Evolutionary conservation across 2,888 invertebrate species (phyloP).

Genomic region (Rhagonycha fulva): DNA sequence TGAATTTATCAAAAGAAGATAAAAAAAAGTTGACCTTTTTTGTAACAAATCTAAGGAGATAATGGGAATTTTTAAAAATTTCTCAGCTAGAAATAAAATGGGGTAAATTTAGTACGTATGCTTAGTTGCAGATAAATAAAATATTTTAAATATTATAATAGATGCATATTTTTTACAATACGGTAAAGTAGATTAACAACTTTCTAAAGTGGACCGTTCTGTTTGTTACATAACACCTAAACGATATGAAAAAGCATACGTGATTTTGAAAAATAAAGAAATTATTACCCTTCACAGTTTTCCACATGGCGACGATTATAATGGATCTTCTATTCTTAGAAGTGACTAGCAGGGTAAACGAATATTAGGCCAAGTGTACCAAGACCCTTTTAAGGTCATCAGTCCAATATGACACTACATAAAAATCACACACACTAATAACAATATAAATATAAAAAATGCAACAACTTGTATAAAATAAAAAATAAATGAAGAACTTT

Average conservation of each 20-base stretch:
- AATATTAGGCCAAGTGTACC: slow-evolving; percentile 33
- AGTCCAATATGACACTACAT: slow-evolving; percentile 16
- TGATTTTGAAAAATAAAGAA: slow-evolving; percentile 22
- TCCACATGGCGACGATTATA: slow-evolving; percentile 41
- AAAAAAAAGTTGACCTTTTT: background rate
- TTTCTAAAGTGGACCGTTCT: slow-evolving; percentile 44
- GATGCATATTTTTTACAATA: slow-evolving; percentile 40
- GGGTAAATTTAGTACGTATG: background rate
- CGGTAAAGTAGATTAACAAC: slow-evolving; percentile 47
- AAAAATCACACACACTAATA: slow-evolving; percentile 1
- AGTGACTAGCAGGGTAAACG: slow-evolving; percentile 43
- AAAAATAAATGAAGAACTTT: slow-evolving; percentile 2
- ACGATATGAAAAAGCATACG: slow-evolving; percentile 29
- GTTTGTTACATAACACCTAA: slow-evolving; percentile 36
- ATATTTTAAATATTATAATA: slow-evolving; percentile 19
- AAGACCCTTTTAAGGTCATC: slow-evolving; percentile 42
- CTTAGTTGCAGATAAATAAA: background rate
- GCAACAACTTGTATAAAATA: background rate
- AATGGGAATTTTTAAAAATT: background rate
- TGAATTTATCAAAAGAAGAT: background rate
- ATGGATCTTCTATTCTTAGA: slow-evolving; percentile 48
- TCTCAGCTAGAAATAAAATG: background rate
- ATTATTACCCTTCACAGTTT: slow-evolving; percentile 43
- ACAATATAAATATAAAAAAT: background rate
- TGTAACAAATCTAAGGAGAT: background rate